Evolutionary conservation across 2,113 vertebrate genomes (phyloP).

Genomic region (Tilapia sparmanii): DNA sequence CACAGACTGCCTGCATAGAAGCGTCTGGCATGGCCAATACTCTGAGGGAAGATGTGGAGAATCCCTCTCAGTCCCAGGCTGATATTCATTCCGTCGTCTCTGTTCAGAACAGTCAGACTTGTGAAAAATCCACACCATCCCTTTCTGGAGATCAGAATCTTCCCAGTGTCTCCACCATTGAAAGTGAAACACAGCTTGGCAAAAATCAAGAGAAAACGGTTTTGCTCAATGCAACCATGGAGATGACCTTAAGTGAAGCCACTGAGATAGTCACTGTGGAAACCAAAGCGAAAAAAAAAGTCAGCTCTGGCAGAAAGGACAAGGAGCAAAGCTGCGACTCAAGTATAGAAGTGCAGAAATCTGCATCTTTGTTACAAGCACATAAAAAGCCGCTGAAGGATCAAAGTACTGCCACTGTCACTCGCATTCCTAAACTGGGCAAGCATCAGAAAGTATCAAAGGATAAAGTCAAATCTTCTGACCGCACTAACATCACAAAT

Average conservation of each 20-base stretch:
- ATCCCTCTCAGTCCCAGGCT: not conserved
- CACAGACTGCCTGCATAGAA: not conserved
- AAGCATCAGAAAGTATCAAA: not conserved
- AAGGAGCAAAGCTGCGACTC: not conserved
- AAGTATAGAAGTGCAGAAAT: not conserved
- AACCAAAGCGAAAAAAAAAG: slow-evolving; percentile 30
- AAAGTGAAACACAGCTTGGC: not conserved
- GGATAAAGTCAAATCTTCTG: not conserved
- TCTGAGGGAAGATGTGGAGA: slow-evolving; percentile 8
- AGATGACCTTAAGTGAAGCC: slow-evolving; percentile 46
- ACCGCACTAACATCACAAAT: not conserved
- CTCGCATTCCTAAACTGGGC: slow-evolving; percentile 40
- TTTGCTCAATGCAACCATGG: slow-evolving; percentile 61
- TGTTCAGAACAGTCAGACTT: not conserved
- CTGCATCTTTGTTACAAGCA: not conserved
- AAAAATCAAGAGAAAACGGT: slow-evolving; percentile 37
- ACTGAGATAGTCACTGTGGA: slow-evolving; percentile 57
- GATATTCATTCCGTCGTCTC: not conserved
- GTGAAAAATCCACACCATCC: not conserved
- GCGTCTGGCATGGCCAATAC: not conserved
- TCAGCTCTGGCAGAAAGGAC: not conserved
- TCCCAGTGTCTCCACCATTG: not conserved
- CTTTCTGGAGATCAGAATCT: not conserved
- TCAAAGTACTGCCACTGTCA: not conserved
- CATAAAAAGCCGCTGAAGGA: not conserved